Evolutionary conservation across 2,113 vertebrate genomes (phyloP).

Genomic region (Chloroceryle aenea): DNA sequence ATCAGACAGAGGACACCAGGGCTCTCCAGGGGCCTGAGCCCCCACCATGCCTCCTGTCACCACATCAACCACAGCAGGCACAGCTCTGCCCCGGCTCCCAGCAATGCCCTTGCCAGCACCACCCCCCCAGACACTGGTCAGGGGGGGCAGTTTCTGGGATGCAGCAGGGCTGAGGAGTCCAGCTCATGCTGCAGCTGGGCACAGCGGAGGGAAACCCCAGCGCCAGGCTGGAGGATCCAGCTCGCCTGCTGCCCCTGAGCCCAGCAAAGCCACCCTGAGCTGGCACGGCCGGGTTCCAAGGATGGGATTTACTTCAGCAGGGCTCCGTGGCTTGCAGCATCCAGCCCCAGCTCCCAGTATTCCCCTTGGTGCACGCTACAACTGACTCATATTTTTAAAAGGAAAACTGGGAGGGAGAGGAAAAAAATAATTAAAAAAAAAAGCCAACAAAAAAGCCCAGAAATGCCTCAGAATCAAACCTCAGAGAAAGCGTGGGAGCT

Average conservation of each 20-base stretch:
- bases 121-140: not conserved
- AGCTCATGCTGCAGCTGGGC: not conserved
- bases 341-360: not conserved
- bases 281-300: not conserved
- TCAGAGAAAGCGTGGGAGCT: not conserved
- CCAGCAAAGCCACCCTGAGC: not conserved
- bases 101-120: not conserved
- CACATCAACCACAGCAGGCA: not conserved
- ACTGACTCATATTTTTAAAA: not conserved
- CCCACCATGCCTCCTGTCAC: fast-evolving
- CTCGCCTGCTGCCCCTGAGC: not conserved
- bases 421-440: not conserved
- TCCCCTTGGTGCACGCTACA: not conserved
- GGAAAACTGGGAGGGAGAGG: not conserved
- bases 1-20: not conserved
- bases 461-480: not conserved
- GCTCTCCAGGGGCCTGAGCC: not conserved
- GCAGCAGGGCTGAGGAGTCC: not conserved
- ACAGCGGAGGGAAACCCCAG: not conserved
- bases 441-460: not conserved
- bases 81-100: not conserved
- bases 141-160: not conserved
- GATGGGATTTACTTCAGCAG: not conserved
- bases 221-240: fast-evolving
- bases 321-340: not conserved